Base-by-base conservation (phyloP, 2,888 invertebrate species). In the Heliconius aoede region DNA sequence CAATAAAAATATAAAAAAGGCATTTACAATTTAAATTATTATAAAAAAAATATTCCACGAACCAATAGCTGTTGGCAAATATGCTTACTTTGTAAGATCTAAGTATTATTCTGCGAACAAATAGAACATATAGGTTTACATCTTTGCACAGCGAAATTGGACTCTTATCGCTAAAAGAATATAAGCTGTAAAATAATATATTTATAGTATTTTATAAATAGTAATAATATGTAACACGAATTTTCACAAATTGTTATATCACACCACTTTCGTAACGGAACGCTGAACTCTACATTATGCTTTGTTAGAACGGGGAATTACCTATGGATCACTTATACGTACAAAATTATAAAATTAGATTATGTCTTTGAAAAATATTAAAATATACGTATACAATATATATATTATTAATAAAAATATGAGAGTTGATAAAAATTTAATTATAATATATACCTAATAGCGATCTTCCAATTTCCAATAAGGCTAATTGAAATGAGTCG, bases 61-160 rank as follows among this genome's bases (percentile, higher is more conserved):
- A 64, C 13, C 32, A 65, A 64, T 36, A n/a, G 8, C 21, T 64
- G 13, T 32, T 64, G 21, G 32, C 64, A 32, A 24, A 65, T 7
- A 40, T 64, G n/a, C 62, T 64, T 64, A 36, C 32, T 64, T 36
- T 64, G 65, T 36, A 65, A 36, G 11, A 26, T 64, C 32, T 64
- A 46, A 18, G 46, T 3, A 64, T 64, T 64, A n/a, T 65, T 65
- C 36, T n/a, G 36, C 36, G 24, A 65, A 65, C 36, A 36, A 65
- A 24, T 65, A 65, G 65, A 3, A 36, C 64, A 65, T 18, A 40
- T 36, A 65, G 36, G 32, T 13, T 36, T 64, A 36, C 36, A 36
- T 64, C 64, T 36, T 65, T 65, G 24, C 65, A 36, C 36, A 40
- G 65, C 36, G 24, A 65, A 65, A 65, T 65, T 65, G 65, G 65